These are phyloP conservation scores for Hydropsyche betteni DNA, from an alignment of 2,888 invertebrate species.

Conservation along the genomic window DNA sequence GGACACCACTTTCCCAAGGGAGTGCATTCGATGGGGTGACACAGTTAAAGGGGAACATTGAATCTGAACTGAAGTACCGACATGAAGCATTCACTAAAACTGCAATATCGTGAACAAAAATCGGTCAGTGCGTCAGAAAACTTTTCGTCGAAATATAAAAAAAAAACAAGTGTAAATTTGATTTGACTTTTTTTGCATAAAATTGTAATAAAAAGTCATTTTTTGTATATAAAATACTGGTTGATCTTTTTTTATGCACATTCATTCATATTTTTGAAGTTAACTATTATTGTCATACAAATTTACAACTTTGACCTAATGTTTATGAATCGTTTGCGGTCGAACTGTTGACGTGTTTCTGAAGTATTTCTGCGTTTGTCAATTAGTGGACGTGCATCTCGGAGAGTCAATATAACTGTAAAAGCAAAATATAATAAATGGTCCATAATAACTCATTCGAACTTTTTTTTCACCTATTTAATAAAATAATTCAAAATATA, in stretches of 20 bases:
- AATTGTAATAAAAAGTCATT: no score
- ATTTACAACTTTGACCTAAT: constrained; percentile 6
- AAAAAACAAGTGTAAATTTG: no score
- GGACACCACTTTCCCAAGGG: constrained; percentile 8
- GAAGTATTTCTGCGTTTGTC: constrained; percentile 8
- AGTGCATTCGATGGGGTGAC: constrained; percentile 18
- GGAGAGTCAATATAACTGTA: constrained; percentile 15
- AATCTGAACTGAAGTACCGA: background rate
- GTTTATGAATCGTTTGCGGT: background rate
- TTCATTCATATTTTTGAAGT: no score
- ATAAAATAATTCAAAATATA: no score
- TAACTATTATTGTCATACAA: background rate
- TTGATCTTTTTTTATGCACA: no score
- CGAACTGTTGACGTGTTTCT: background rate
- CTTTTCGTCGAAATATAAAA: no score
- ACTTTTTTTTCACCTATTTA: no score
- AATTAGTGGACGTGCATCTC: background rate
- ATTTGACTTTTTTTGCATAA: no score
- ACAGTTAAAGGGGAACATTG: constrained; percentile 19
- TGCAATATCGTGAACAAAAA: no score
- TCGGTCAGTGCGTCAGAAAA: no score
- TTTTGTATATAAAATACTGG: no score
- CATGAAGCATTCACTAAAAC: no score
- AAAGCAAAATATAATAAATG: background rate
- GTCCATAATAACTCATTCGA: background rate